phyloP scores from a whole-genome alignment of 2,113 vertebrate genomes.

The Lagenorhynchus albirostris region DNA sequence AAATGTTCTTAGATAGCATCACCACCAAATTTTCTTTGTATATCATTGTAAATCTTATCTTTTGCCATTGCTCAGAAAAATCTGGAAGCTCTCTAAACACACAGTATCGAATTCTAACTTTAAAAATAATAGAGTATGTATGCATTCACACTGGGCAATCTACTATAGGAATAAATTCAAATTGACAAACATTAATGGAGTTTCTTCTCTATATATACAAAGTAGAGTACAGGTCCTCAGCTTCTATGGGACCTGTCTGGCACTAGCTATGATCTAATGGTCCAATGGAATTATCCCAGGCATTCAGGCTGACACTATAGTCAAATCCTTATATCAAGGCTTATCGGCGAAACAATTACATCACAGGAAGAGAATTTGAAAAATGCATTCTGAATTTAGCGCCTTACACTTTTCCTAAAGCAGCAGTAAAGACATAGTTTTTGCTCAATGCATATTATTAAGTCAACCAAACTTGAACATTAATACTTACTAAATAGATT shows the following conservation, averaged over 20 bases:
- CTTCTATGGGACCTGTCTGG: neutral
- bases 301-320: neutral
- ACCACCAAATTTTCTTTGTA: neutral
- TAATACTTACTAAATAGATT: neutral
- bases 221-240: neutral
- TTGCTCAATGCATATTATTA: neutral
- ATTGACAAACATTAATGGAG: neutral
- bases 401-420: neutral
- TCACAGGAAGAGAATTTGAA: conserved; percentile 6
- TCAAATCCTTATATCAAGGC: neutral
- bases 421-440: neutral
- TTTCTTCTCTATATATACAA: neutral
- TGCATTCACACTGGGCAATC: neutral
- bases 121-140: neutral
- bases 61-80: neutral
- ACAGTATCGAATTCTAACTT: neutral
- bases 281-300: neutral
- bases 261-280: neutral
- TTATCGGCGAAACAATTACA: conserved; percentile 29
- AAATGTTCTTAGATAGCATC: neutral
- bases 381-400: neutral
- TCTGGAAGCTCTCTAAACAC: neutral
- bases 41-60: neutral
- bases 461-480: neutral
- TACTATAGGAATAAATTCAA: neutral